A percentile compares a stretch with the other conserved stretches of the same genome.
Evolutionary conservation across 2,888 invertebrate genomes (phyloP).

Genomic region (Machimus atricapillus): DNA sequence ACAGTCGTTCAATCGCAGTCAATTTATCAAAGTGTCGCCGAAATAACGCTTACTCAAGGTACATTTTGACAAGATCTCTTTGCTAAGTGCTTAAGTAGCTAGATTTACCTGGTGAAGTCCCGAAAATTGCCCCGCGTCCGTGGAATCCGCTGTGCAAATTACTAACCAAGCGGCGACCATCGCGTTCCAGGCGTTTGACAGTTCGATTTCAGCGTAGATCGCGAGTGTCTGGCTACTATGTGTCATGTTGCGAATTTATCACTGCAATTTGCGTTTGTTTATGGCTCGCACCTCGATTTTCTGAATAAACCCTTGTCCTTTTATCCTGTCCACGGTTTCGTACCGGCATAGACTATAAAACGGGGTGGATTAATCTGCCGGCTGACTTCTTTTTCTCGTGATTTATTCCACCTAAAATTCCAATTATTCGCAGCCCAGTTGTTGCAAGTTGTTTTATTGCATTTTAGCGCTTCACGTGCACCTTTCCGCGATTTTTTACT

Average conservation of each 20-base stretch:
- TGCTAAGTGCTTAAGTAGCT: not conserved
- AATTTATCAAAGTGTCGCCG: not conserved
- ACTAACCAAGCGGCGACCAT: not conserved
- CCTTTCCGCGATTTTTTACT: not conserved
- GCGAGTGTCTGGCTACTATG: not conserved
- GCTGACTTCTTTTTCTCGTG: not conserved
- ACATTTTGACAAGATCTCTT: not conserved
- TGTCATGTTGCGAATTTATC: not conserved
- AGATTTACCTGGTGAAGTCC: not conserved
- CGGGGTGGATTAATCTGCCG: not conserved
- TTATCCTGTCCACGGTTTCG: not conserved
- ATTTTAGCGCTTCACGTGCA: not conserved
- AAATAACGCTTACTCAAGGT: not conserved
- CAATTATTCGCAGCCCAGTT: not conserved
- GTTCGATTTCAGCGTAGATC: not conserved
- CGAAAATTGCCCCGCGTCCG: not conserved
- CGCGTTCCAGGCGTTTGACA: not conserved
- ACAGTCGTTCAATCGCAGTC: not conserved
- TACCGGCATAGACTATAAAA: not conserved
- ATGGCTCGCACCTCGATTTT: not conserved
- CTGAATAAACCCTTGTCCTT: not conserved
- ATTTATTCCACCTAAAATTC: not conserved
- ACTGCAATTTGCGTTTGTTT: not conserved
- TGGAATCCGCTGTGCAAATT: not conserved
- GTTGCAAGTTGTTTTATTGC: not conserved